These are phyloP conservation scores for Battus philenor DNA, from an alignment of 1,140 invertebrate species.

Conservation along the genomic window DNA sequence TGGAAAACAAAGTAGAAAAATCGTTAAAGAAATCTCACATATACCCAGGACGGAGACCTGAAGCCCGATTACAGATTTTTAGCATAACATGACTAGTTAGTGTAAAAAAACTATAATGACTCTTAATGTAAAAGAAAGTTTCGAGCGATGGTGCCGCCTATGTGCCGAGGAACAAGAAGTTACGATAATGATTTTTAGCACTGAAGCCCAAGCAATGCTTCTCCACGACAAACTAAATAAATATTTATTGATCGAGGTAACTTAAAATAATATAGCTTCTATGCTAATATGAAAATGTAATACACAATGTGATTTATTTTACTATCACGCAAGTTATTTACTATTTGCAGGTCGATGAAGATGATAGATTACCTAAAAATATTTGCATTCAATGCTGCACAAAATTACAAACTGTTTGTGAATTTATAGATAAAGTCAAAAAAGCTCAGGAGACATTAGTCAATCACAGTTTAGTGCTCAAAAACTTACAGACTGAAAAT, in stretches of 20 bases:
- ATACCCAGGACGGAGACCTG: slow-evolving; percentile 4
- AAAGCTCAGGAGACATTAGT: slow-evolving; percentile 54
- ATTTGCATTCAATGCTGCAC: slow-evolving; percentile 69
- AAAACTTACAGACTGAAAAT: slow-evolving; percentile 16
- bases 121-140: slow-evolving; percentile 28
- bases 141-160: slow-evolving; percentile 63
- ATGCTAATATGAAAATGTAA: too few species aligned
- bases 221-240: slow-evolving; percentile 65
- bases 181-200: slow-evolving; percentile 69
- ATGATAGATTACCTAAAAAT: slow-evolving; percentile 70
- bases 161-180: slow-evolving; percentile 67
- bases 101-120: slow-evolving; percentile 28
- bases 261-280: slow-evolving; percentile 10
- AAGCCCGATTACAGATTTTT: neutral
- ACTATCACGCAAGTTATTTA: too few species aligned
- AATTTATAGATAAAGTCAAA: slow-evolving; percentile 63
- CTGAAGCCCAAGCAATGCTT: slow-evolving; percentile 65
- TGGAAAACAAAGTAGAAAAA: slow-evolving; percentile 37
- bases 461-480: slow-evolving; percentile 33
- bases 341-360: slow-evolving; percentile 56
- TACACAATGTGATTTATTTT: too few species aligned
- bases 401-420: slow-evolving; percentile 64
- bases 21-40: slow-evolving; percentile 32
- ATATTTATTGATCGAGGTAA: slow-evolving; percentile 69
- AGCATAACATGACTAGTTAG: slow-evolving; percentile 9